Conservation (phyloP, 2,888 invertebrate genomes). For the Epiblema foenella region DNA sequence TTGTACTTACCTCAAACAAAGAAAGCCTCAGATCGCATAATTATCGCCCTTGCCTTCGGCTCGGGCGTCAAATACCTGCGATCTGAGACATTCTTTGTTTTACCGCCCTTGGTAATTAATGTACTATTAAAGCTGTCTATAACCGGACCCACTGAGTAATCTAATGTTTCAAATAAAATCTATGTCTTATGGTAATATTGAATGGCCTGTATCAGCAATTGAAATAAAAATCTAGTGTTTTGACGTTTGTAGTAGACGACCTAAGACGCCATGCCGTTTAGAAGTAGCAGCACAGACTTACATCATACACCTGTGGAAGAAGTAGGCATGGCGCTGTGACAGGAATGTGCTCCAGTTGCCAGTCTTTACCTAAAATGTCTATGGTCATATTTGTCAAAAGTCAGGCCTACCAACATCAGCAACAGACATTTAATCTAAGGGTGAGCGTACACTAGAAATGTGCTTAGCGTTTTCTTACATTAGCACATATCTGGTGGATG, state of each 20-base stretch:
- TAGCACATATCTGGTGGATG: too few species aligned
- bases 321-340: neutral
- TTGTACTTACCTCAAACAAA: too few species aligned
- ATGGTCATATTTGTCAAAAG: neutral
- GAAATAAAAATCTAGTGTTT: neutral
- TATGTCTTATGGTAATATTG: neutral
- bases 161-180: too few species aligned
- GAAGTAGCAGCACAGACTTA: conserved; percentile 2
- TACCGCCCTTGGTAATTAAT: too few species aligned
- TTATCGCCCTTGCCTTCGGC: too few species aligned
- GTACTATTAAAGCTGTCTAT: too few species aligned
- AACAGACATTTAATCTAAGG: neutral
- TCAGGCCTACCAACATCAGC: conserved; percentile 3
- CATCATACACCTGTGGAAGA: neutral
- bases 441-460: neutral
- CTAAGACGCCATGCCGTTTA: neutral
- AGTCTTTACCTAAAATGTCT: conserved; percentile 10
- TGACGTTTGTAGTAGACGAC: neutral
- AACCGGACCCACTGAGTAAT: too few species aligned
- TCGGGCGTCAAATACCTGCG: too few species aligned
- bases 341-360: neutral
- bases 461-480: too few species aligned
- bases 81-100: too few species aligned
- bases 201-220: neutral
- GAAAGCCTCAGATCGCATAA: too few species aligned